Conservation (phyloP, 2,113 vertebrate genomes). For the Tinamus guttatus region DNA sequence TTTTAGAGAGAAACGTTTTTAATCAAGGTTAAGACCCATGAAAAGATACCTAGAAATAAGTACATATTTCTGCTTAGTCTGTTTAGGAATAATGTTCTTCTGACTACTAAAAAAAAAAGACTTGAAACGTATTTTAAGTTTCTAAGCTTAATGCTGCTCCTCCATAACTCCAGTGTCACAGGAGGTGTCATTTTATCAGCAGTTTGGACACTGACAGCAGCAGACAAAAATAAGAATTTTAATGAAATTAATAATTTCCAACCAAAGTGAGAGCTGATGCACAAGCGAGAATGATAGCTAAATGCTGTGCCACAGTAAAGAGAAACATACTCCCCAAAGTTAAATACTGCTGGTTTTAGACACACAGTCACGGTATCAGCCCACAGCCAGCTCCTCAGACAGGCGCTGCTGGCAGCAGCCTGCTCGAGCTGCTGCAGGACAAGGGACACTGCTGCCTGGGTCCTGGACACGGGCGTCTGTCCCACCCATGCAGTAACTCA, state of each 20-base stretch:
- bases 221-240: neutral
- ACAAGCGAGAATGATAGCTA: neutral
- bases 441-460: neutral
- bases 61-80: neutral
- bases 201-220: neutral
- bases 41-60: neutral
- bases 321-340: neutral
- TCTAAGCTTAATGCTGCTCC: neutral
- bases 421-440: fast-evolving
- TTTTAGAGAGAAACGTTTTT: slow-evolving; percentile 45
- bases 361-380: neutral
- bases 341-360: neutral
- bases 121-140: neutral
- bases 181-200: neutral
- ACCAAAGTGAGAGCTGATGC: neutral
- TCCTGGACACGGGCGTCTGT: neutral
- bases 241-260: neutral
- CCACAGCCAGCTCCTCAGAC: neutral
- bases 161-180: neutral
- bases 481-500: neutral
- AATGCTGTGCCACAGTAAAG: neutral
- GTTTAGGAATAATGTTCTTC: neutral
- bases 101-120: neutral
- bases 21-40: neutral
- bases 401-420: neutral